Evolutionary conservation across 2,113 vertebrate species (phyloP).

Genomic region (Parotia lawesii): DNA sequence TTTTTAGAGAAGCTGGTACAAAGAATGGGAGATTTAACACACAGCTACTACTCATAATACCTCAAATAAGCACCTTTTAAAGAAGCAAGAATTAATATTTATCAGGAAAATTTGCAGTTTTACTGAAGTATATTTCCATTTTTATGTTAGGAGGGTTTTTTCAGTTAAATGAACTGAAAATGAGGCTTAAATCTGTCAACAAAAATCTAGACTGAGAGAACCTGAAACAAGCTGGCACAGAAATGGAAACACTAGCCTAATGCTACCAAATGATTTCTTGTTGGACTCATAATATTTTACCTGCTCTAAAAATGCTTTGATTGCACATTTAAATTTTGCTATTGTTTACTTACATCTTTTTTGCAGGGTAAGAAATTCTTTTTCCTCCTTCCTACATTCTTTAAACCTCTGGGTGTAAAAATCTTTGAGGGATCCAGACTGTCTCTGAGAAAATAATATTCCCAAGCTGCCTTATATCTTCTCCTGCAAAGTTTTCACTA

Average conservation of each 20-base stretch:
- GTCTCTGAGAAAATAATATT: neutral
- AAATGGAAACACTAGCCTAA: neutral
- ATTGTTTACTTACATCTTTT: neutral
- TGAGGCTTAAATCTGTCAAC: neutral
- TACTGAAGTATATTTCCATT: neutral
- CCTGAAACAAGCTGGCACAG: neutral
- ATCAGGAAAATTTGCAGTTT: slow-evolving; percentile 25
- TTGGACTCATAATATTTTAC: neutral
- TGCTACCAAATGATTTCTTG: neutral
- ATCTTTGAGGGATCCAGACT: neutral
- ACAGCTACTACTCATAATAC: slow-evolving; percentile 63
- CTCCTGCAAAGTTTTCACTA: neutral
- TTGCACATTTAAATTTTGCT: neutral
- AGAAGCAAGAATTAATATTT: slow-evolving; percentile 54
- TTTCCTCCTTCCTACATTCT: neutral
- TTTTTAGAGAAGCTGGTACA: slow-evolving; percentile 63
- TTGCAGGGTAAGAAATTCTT: neutral
- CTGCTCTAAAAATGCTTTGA: neutral
- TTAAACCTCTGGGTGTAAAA: neutral
- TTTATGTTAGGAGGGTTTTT: neutral
- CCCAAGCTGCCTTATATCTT: neutral
- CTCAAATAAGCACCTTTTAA: slow-evolving; percentile 43
- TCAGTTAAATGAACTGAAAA: slow-evolving; percentile 1
- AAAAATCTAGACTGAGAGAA: neutral
- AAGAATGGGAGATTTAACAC: slow-evolving; percentile 71